Evolutionary conservation across 1,140 invertebrate species (phyloP).

Genomic region (Caligus rogercresseyi): DNA sequence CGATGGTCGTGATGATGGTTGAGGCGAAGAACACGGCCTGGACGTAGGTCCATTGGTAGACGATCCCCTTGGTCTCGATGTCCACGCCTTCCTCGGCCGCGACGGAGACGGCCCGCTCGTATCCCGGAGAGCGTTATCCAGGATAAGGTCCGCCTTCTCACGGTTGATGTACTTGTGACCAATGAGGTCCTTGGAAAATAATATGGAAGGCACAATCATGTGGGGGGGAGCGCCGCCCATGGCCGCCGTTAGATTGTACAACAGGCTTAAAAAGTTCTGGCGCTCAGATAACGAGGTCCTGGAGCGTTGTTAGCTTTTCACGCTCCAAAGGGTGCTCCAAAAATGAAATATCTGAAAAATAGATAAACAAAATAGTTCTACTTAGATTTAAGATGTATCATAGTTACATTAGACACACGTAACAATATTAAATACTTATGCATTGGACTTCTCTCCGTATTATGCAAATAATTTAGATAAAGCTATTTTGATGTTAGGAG

Average conservation of each 20-base stretch:
- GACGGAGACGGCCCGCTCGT: slow-evolving; percentile 7
- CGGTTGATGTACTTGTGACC: not conserved
- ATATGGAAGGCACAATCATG: not conserved
- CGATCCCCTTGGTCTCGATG: not conserved
- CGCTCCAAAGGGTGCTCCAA: not conserved
- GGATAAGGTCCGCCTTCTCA: not conserved
- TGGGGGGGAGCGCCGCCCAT: not conserved
- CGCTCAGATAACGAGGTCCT: slow-evolving; percentile 1
- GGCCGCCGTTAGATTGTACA: slow-evolving; percentile 8
- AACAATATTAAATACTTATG: not conserved
- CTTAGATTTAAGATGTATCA: not conserved
- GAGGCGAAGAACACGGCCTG: slow-evolving; percentile 11
- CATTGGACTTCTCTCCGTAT: not conserved
- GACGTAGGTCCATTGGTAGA: slow-evolving; percentile 12
- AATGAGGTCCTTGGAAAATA: not conserved
- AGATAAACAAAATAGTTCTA: not conserved
- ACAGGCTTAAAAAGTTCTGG: slow-evolving; percentile 12
- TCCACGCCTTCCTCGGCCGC: slow-evolving; percentile 1
- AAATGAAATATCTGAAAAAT: slow-evolving; percentile 5
- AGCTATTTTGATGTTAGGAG: not conserved
- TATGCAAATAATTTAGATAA: not conserved
- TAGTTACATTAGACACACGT: not conserved
- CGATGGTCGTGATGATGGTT: slow-evolving; percentile 14
- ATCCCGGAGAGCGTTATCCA: slow-evolving; percentile 2
- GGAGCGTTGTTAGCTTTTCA: slow-evolving; percentile 10